Evolutionary conservation across 2,888 invertebrate genomes (phyloP).

Genomic region (Caenorhabditis imperialis): DNA sequence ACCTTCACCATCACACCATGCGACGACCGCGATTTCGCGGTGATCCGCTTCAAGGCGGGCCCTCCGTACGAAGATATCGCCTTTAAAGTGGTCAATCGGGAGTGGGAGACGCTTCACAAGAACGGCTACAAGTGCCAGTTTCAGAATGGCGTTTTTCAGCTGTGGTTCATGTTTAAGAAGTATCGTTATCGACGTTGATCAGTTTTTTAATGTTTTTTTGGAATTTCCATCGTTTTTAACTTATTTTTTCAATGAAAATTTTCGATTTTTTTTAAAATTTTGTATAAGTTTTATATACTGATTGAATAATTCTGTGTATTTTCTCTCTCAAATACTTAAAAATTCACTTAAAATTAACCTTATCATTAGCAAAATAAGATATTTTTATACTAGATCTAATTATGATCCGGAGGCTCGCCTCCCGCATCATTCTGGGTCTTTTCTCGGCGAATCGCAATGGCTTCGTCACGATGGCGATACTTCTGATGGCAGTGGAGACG

Average conservation of each 20-base stretch:
- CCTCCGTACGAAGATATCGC: slow-evolving; percentile 91
- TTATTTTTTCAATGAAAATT: slow-evolving; percentile 8
- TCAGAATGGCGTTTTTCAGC: slow-evolving; percentile 98
- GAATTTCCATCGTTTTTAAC: background rate
- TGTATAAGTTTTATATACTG: no score
- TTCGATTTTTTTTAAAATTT: slow-evolving; percentile 4
- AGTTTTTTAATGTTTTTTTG: slow-evolving; percentile 7
- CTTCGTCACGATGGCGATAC: slow-evolving; percentile 54
- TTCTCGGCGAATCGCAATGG: slow-evolving; percentile 53
- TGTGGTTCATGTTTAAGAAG: slow-evolving; percentile 99
- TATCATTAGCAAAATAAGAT: background rate
- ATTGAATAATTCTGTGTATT: background rate
- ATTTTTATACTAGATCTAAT: background rate
- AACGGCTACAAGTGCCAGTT: slow-evolving; percentile 98
- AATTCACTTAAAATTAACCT: slow-evolving; percentile 4
- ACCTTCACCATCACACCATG: slow-evolving; percentile 86
- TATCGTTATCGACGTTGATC: slow-evolving; percentile 89
- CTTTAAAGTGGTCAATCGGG: slow-evolving; percentile 86
- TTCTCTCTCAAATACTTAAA: background rate
- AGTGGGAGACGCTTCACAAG: slow-evolving; percentile 95
- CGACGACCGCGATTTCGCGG: slow-evolving; percentile 92
- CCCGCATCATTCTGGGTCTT: slow-evolving; percentile 12
- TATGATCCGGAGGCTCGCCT: slow-evolving; percentile 10
- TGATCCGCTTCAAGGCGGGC: slow-evolving; percentile 92
- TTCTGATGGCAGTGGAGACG: slow-evolving; percentile 60